Conservation (phyloP, 2,113 vertebrate species). For the Spilogale gracilis region DNA sequence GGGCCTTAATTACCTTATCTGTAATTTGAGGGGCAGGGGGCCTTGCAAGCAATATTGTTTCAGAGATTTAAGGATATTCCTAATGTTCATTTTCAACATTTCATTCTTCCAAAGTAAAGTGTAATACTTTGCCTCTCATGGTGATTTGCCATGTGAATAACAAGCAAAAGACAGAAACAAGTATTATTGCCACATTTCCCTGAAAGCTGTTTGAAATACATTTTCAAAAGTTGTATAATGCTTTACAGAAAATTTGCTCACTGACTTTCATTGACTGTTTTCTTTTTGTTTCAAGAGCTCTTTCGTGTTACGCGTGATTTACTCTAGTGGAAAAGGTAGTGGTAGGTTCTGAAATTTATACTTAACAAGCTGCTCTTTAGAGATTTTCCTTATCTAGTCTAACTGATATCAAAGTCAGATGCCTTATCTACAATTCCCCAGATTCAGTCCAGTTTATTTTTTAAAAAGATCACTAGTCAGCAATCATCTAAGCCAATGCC, state of each 20-base stretch:
- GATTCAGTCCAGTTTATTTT: neutral
- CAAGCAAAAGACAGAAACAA: slow-evolving; percentile 36
- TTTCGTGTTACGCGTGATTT: slow-evolving; percentile 50
- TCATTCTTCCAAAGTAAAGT: slow-evolving; percentile 28
- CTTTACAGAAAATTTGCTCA: slow-evolving; percentile 30
- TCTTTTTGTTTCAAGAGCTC: slow-evolving; percentile 52
- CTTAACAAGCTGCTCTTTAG: slow-evolving; percentile 16
- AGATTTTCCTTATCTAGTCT: slow-evolving; percentile 45
- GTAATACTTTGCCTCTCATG: neutral
- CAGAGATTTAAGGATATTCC: neutral
- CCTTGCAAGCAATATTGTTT: neutral
- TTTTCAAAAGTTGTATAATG: slow-evolving; percentile 21
- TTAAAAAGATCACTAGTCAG: neutral
- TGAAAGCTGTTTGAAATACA: slow-evolving; percentile 57
- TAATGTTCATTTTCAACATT: slow-evolving; percentile 42
- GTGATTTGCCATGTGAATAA: slow-evolving; percentile 30
- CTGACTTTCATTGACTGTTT: slow-evolving; percentile 21
- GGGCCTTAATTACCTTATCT: neutral
- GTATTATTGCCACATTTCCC: slow-evolving; percentile 53
- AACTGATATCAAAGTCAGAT: slow-evolving; percentile 26
- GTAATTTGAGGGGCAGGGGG: neutral
- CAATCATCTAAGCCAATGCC: neutral
- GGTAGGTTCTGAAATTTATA: slow-evolving; percentile 12
- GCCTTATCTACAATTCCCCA: neutral
- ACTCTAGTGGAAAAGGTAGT: slow-evolving; percentile 6